Evolutionary conservation across 1,140 invertebrate species (phyloP), one percentile per base, ranked within the genome.

Genomic region (Luehdorfia chinensis): DNA sequence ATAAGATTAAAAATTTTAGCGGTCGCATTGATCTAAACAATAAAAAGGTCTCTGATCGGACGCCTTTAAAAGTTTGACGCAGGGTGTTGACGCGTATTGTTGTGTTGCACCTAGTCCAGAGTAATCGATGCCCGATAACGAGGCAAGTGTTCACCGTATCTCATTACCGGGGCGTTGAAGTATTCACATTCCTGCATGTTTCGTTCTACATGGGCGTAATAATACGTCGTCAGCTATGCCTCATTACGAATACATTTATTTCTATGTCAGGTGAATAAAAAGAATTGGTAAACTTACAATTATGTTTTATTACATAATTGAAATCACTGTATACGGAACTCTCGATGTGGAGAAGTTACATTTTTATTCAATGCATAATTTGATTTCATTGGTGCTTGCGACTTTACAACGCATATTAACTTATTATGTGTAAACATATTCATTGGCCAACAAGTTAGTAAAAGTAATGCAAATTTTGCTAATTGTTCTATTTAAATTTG

Each of bases 151-250:
- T 71, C 56, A 28, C 13, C 50, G 70, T 74, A 72, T 75, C 64
- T 72, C 59, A 74, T 79, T 79, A 75, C 70, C 34, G 66, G 66
- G 69, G 73, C 68, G 65, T 69, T 44, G 48, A 16, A 39, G 47
- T 50, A 31, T 43, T 54, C 47, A 55, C 68, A 64, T 72, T 72
- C 60, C 59, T 55, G 55, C 55, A 49, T 67, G 55, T 61, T 64
- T 55, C 53, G 50, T 56, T 49, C 25, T 14, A 49, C 14, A 32
- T 50, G 30, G 23, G 28, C 43, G 60, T 50, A 52, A 56, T 55
- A 23, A 34, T 34, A 19, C 43, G 23, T 30, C 45, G 14, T 43
- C 48, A 50, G 32, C 33, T 44, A 34, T 25, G 31, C 37, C 21
- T 34, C 25, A 12, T 44, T 36, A 37, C 34, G 1, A 25, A 34